Percentiles rank a stretch among this genome's conserved stretches.
phyloP scores from a whole-genome alignment of 2,888 invertebrate species.

The Cheilosia impressa region DNA sequence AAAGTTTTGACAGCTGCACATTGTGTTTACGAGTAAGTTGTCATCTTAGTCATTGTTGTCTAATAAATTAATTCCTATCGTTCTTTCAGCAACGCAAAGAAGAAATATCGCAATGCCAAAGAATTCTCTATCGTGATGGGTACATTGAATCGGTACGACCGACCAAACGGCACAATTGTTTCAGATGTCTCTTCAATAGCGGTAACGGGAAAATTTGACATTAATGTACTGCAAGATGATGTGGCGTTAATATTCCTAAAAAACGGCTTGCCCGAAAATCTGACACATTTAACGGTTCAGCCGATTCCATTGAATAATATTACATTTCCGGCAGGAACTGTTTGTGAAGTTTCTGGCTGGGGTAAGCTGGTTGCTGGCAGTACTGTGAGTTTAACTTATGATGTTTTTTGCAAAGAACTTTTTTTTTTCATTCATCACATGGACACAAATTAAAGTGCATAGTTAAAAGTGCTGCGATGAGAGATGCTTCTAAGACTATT shows the following conservation, averaged over 20 bases:
- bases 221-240: slow-evolving; percentile 80
- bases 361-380: slow-evolving; percentile 73
- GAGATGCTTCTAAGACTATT: too few relatives aligned
- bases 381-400: slow-evolving; percentile 1
- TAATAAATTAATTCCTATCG: background rate
- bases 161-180: slow-evolving; percentile 79
- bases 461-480: too few relatives aligned
- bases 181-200: slow-evolving; percentile 79
- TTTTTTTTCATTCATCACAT: too few relatives aligned
- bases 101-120: slow-evolving; percentile 79
- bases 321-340: slow-evolving; percentile 75
- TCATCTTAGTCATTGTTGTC: background rate
- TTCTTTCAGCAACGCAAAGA: slow-evolving; percentile 76
- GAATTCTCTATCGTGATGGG: slow-evolving; percentile 82
- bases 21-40: slow-evolving; percentile 81
- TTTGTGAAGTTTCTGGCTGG: slow-evolving; percentile 82
- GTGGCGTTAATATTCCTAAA: slow-evolving; percentile 80
- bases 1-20: slow-evolving; percentile 82
- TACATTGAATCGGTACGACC: slow-evolving; percentile 79
- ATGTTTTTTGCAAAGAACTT: too few relatives aligned
- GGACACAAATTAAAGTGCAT: too few relatives aligned
- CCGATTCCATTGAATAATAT: slow-evolving; percentile 78
- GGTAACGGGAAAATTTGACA: slow-evolving; percentile 79
- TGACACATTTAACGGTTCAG: slow-evolving; percentile 77
- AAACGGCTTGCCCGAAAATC: slow-evolving; percentile 76